These are phyloP conservation scores for Colistium nudipinnis DNA, from an alignment of 2,113 vertebrate genomes.

Conservation along the genomic window DNA sequence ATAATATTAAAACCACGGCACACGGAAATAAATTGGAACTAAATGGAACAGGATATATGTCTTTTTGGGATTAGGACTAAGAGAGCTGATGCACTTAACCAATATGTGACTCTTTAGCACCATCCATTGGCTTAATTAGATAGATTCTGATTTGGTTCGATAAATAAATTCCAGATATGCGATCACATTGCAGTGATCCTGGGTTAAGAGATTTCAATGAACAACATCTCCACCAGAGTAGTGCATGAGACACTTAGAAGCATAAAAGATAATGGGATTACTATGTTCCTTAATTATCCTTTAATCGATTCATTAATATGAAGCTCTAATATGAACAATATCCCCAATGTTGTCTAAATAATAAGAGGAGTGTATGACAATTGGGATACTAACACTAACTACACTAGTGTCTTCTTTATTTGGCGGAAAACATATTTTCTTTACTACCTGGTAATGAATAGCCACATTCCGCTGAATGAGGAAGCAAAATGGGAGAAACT, in stretches of 20 bases:
- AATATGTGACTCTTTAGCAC: slow-evolving; percentile 14
- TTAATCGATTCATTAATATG: too few relatives aligned
- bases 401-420: neutral
- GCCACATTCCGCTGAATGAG: slow-evolving; percentile 62
- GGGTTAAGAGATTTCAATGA: neutral
- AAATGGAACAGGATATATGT: too few relatives aligned
- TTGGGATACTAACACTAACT: neutral
- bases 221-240: neutral
- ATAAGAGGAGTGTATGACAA: neutral
- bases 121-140: neutral
- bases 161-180: neutral
- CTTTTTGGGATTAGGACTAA: slow-evolving; percentile 12
- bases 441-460: slow-evolving; percentile 62
- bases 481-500: slow-evolving; percentile 36
- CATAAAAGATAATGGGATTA: too few relatives aligned
- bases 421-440: neutral
- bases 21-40: too few relatives aligned
- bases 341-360: neutral
- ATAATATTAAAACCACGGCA: too few relatives aligned
- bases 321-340: neutral
- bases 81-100: neutral
- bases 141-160: neutral
- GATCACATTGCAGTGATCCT: neutral
- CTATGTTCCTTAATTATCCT: too few relatives aligned
- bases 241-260: neutral